These are phyloP conservation scores for Salvelinus fontinalis DNA, from an alignment of 2,113 vertebrate genomes.

Conservation along the genomic window DNA sequence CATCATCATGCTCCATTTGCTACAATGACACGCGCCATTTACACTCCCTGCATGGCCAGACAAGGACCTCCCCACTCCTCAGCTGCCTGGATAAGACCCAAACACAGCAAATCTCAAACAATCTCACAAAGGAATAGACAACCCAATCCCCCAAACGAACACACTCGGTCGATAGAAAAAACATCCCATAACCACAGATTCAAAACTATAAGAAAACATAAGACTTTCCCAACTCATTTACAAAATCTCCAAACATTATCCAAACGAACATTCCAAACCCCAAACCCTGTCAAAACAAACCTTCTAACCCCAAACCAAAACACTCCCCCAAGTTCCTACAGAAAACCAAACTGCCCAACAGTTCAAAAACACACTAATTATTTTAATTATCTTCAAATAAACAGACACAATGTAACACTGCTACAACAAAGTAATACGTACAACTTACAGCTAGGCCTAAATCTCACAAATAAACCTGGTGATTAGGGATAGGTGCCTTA, in stretches of 20 bases:
- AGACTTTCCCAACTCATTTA: not conserved
- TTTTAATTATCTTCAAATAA: too few species aligned
- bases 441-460: too few species aligned
- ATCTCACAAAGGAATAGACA: slow-evolving; percentile 16
- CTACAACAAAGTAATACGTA: too few species aligned
- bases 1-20: slow-evolving; percentile 63
- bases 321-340: too few species aligned
- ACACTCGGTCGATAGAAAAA: slow-evolving; percentile 11
- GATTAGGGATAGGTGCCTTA: not conserved
- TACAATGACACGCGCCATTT: slow-evolving; percentile 60
- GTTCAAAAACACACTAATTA: too few species aligned
- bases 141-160: slow-evolving; percentile 7
- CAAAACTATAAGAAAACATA: not conserved
- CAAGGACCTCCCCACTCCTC: slow-evolving; percentile 22
- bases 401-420: too few species aligned
- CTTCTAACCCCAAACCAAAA: too few species aligned
- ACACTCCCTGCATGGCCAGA: slow-evolving; percentile 39
- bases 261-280: too few species aligned
- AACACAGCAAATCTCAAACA: slow-evolving; percentile 4
- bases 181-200: not conserved
- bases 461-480: too few species aligned
- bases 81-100: slow-evolving; percentile 22
- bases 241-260: not conserved
- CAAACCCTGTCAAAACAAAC: too few species aligned
- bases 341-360: too few species aligned